Conservation (phyloP, 2,113 vertebrate genomes). For the Sinocyclocheilus anophthalmus region DNA sequence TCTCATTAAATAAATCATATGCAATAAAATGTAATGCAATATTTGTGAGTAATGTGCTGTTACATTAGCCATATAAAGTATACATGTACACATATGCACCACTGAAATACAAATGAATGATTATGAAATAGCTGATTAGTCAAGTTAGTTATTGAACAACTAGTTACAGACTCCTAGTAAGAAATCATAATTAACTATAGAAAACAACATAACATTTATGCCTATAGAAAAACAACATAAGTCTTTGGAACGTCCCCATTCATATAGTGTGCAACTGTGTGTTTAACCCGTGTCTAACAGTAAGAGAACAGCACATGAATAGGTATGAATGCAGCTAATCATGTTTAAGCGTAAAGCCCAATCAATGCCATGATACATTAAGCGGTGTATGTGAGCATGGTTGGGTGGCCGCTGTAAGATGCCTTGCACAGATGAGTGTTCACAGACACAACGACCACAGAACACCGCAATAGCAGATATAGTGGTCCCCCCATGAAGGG, state of each 20-base stretch:
- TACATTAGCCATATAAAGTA: background rate
- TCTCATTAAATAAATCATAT: background rate
- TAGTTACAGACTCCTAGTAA: too few relatives aligned
- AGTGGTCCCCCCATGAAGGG: conserved; percentile 85
- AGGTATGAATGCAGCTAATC: conserved; percentile 92
- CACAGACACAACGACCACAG: conserved; percentile 89
- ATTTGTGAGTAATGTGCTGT: background rate
- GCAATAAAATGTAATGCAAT: background rate
- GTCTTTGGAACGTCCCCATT: background rate
- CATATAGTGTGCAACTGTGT: background rate
- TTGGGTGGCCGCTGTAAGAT: conserved; percentile 91
- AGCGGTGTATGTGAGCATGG: conserved; percentile 93
- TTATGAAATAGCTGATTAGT: background rate
- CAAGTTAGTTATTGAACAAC: background rate
- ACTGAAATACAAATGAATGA: background rate
- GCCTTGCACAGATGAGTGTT: conserved; percentile 88
- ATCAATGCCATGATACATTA: conserved; percentile 99
- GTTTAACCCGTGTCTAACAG: background rate
- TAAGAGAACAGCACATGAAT: background rate
- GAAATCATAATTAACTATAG: background rate
- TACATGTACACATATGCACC: background rate
- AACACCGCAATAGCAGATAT: conserved; percentile 85
- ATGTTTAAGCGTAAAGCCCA: conserved; percentile 93
- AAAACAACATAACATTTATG: too few relatives aligned
- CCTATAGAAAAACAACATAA: background rate